Percentiles rank a stretch among this genome's conserved stretches.
phyloP scores from a whole-genome alignment of 2,888 invertebrate species.

The Spialia ferax region DNA sequence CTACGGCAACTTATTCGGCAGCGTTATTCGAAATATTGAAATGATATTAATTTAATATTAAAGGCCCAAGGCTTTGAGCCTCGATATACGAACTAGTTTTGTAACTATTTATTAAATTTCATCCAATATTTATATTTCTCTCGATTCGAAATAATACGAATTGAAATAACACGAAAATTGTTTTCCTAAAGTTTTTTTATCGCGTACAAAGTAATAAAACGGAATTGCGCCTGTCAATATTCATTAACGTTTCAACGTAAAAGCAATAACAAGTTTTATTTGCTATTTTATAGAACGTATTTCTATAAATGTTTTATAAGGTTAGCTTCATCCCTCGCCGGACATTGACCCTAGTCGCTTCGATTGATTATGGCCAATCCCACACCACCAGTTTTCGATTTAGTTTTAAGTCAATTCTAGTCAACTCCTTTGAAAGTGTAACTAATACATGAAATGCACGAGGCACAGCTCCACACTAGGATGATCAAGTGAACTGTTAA shows the following conservation, averaged over 20 bases:
- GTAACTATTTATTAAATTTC: not conserved
- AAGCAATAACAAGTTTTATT: not conserved
- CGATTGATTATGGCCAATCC: too few relatives aligned
- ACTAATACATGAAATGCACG: too few relatives aligned
- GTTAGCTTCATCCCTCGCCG: too few relatives aligned
- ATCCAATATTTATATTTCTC: constrained; percentile 4
- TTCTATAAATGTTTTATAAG: too few relatives aligned
- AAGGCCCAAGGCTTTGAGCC: not conserved
- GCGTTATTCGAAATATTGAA: constrained; percentile 23
- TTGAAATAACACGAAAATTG: not conserved
- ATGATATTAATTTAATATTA: constrained; percentile 23
- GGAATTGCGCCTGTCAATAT: not conserved
- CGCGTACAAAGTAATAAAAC: not conserved
- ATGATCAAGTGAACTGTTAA: too few relatives aligned
- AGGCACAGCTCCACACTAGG: too few relatives aligned
- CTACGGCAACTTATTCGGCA: constrained; percentile 3
- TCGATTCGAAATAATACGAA: not conserved
- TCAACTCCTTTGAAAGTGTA: too few relatives aligned
- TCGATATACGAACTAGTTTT: not conserved
- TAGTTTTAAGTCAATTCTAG: too few relatives aligned
- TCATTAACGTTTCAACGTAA: not conserved
- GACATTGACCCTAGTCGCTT: too few relatives aligned
- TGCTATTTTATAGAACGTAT: too few relatives aligned
- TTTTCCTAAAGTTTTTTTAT: not conserved
- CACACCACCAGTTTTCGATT: too few relatives aligned